phyloP scores from a whole-genome alignment of 1,140 invertebrate genomes.

The Pseudomyrmex concolor region DNA sequence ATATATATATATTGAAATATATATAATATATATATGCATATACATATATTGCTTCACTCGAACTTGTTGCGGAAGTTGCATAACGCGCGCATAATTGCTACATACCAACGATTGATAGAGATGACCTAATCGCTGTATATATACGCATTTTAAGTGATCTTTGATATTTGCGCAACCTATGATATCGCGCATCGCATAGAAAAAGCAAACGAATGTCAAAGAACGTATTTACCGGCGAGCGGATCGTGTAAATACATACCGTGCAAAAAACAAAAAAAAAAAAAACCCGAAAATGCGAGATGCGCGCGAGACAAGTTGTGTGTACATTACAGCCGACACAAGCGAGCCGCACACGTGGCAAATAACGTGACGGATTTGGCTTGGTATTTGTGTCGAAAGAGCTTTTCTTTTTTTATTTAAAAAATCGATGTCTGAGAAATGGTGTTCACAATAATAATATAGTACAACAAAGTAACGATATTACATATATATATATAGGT shows the following conservation, averaged over 20 bases:
- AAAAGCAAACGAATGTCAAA: conserved; percentile 15
- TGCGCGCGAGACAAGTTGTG: neutral
- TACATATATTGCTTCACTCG: too few relatives aligned
- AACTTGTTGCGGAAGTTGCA: neutral
- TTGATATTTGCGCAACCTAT: neutral
- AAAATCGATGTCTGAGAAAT: conserved; percentile 85
- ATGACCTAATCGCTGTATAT: conserved; percentile 7
- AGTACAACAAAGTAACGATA: conserved; percentile 83
- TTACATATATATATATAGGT: conserved; percentile 66
- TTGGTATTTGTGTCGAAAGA: conserved; percentile 72
- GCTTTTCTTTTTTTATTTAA: conserved; percentile 82
- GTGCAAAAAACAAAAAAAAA: neutral
- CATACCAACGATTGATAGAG: neutral
- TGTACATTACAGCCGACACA: conserved; percentile 29
- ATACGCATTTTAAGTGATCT: neutral
- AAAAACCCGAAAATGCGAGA: neutral
- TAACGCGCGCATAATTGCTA: neutral
- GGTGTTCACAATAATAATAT: conserved; percentile 85
- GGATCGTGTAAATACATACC: neutral
- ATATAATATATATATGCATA: too few relatives aligned
- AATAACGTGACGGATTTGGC: conserved; percentile 66
- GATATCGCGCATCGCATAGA: neutral
- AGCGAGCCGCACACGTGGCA: conserved; percentile 19
- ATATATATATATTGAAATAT: too few relatives aligned
- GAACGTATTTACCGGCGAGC: neutral